Base-by-base conservation (phyloP, 2,113 vertebrate genomes). In the Cryptomyrus ogoouensis region DNA sequence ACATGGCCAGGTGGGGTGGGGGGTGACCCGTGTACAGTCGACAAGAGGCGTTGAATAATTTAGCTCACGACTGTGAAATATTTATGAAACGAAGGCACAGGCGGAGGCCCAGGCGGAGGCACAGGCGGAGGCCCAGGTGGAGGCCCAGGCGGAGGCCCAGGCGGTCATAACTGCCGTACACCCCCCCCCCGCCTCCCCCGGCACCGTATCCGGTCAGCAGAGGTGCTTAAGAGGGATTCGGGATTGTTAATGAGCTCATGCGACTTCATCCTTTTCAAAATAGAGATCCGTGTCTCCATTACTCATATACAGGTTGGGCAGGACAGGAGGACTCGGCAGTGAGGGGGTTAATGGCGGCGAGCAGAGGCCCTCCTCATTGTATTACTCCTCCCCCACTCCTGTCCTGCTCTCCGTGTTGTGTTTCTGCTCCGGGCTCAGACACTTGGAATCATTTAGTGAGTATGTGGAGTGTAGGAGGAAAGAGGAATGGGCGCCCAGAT, bases 371-470 rank as follows among this genome's bases (percentile, higher is more conserved):
- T 89, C 12, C 89, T 94, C 91, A 93, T 93, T 92, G 90, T 91
- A 91, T 91, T 89, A 88, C 88, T 89, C 44, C 21, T 19, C 31
- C 49, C 19, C 44, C 19, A 44, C 44, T 47, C 46, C 15, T 24
- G 6, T 6, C 10, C 50, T 31, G 77, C 89, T 84, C 77, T 44
- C 17, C n/a, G 24, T 47, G 50, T 44, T 62, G 84, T 89, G 86
- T 87, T 58, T 91, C 92, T 93, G 93, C 92, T 94, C 91, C 50
- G 91, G 95, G 95, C 95, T 95, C 95, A 96, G 95, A 96, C 95
- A 96, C 95, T 96, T 96, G 95, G 95, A 96, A 95, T 95, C 94
- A 95, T 96, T 96, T 96, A 95, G 95, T 94, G 95, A 95, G 94
- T 94, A 93, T 95, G 94, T 94, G 46, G 91, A 94, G 94, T 95